phyloP scores from a whole-genome alignment of 1,140 invertebrate genomes.

The Aethina tumida region DNA sequence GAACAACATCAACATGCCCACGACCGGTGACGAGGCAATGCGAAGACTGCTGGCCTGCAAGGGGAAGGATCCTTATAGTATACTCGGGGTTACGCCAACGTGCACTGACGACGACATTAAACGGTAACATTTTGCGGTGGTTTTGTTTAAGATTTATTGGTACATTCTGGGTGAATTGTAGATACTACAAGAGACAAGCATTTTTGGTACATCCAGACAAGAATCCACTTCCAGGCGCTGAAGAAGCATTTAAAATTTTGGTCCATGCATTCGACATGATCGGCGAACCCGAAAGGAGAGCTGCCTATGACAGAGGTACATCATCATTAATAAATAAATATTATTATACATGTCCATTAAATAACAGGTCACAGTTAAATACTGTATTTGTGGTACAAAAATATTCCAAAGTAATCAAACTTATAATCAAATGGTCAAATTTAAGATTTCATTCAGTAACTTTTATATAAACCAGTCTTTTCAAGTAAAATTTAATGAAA shows the following conservation, averaged over 20 bases:
- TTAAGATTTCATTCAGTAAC: too few relatives aligned
- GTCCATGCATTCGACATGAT: slow-evolving; percentile 91
- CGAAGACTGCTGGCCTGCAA: slow-evolving; percentile 83
- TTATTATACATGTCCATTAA: too few relatives aligned
- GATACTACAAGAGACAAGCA: slow-evolving; percentile 86
- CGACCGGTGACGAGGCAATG: slow-evolving; percentile 90
- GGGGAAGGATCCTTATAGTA: slow-evolving; percentile 83
- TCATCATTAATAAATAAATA: background rate
- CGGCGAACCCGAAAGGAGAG: slow-evolving; percentile 62
- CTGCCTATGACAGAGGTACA: slow-evolving; percentile 33
- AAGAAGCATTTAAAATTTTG: slow-evolving; percentile 92
- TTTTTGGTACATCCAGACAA: slow-evolving; percentile 93
- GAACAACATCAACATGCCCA: slow-evolving; percentile 71
- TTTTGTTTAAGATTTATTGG: background rate
- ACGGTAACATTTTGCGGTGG: slow-evolving; percentile 25
- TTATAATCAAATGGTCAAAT: too few relatives aligned
- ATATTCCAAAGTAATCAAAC: too few relatives aligned
- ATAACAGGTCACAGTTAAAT: too few relatives aligned
- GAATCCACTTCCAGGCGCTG: slow-evolving; percentile 86
- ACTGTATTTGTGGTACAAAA: too few relatives aligned
- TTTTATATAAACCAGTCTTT: too few relatives aligned
- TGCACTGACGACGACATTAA: slow-evolving; percentile 90
- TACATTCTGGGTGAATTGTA: background rate
- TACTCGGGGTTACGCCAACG: slow-evolving; percentile 64
- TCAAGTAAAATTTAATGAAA: too few relatives aligned